Conservation (phyloP, 1,140 invertebrate genomes). For the Solen grandis region DNA sequence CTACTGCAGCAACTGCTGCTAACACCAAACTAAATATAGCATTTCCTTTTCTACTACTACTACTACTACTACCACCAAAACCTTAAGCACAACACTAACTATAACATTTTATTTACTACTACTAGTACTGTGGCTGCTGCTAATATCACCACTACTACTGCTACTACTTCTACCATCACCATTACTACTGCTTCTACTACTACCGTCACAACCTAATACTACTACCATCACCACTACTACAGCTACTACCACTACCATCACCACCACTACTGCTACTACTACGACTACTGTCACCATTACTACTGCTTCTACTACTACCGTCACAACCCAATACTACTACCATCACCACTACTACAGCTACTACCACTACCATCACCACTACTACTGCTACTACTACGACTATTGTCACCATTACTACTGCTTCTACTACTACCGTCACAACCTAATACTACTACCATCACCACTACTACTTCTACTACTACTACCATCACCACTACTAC, state of each 20-base stretch:
- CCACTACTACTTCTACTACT: not conserved
- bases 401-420: not conserved
- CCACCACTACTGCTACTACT: conserved; percentile 9
- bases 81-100: not conserved
- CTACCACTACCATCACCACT: not conserved
- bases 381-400: conserved; percentile 1
- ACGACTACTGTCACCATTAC: conserved; percentile 7
- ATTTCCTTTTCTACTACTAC: not conserved
- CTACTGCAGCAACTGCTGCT: conserved; percentile 3
- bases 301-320: conserved; percentile 10
- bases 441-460: not conserved
- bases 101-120: not conserved
- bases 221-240: conserved; percentile 8
- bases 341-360: not conserved
- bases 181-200: conserved; percentile 17
- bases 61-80: conserved; percentile 13
- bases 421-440: conserved; percentile 67
- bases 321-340: not conserved
- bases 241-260: conserved; percentile 4
- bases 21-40: not conserved
- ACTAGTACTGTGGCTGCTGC: conserved; percentile 2
- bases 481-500: not conserved
- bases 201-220: not conserved
- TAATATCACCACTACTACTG: conserved; percentile 4
- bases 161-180: conserved; percentile 10